Conservation (phyloP, 1,140 invertebrate species). For the Tachypleus tridentatus region DNA sequence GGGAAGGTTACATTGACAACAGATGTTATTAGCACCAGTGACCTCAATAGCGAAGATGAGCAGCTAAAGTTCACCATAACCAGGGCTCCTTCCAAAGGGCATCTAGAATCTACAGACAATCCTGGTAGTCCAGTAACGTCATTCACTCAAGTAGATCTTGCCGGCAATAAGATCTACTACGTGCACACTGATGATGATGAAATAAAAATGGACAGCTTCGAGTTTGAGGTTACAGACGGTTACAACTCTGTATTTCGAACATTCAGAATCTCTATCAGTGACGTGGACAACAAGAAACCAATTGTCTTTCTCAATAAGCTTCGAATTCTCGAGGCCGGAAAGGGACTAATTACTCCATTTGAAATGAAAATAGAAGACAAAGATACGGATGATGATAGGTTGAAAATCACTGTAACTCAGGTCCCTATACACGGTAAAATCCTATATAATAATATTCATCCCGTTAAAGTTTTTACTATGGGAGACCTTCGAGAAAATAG, state of each 20-base stretch:
- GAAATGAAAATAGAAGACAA: constrained; percentile 35
- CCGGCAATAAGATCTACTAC: constrained; percentile 34
- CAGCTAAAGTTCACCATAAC: constrained; percentile 32
- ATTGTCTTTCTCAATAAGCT: constrained; percentile 31
- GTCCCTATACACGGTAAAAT: constrained; percentile 34
- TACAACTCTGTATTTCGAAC: constrained; percentile 33
- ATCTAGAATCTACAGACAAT: constrained; percentile 31
- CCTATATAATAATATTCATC: constrained; percentile 27
- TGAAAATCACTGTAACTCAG: constrained; percentile 31
- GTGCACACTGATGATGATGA: constrained; percentile 33
- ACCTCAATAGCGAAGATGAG: constrained; percentile 32
- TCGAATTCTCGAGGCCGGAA: constrained; percentile 31
- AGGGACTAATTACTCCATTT: constrained; percentile 34
- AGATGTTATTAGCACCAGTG: constrained; percentile 32
- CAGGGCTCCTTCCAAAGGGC: constrained; percentile 31
- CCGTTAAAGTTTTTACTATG: constrained; percentile 31
- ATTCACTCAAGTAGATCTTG: constrained; percentile 35
- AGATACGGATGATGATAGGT: constrained; percentile 31
- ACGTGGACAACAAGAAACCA: constrained; percentile 36
- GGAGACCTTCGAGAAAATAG: constrained; percentile 31
- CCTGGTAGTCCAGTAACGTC: constrained; percentile 31
- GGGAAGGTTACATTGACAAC: constrained; percentile 33
- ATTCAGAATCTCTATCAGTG: constrained; percentile 34
- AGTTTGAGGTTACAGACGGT: constrained; percentile 37
- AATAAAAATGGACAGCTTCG: constrained; percentile 36